phyloP scores from a whole-genome alignment of 2,888 invertebrate genomes.

The Brachynemurus nebulosus region DNA sequence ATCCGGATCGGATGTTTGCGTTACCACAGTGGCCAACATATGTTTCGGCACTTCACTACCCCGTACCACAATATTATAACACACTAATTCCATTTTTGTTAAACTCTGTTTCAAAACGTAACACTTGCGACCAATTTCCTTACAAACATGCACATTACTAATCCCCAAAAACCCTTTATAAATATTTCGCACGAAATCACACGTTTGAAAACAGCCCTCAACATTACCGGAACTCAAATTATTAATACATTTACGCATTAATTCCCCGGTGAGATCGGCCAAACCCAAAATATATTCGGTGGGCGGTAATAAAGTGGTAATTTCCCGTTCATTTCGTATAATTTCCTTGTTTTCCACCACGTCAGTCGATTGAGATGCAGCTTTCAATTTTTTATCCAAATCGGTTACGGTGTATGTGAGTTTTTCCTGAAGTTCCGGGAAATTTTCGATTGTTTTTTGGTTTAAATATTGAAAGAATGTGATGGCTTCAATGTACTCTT shows the following conservation, averaged over 20 bases:
- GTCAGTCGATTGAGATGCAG: background rate
- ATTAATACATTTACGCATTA: slow-evolving; percentile 81
- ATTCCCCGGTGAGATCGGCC: slow-evolving; percentile 77
- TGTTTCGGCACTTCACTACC: slow-evolving; percentile 67
- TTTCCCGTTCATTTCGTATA: slow-evolving; percentile 13
- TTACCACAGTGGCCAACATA: slow-evolving; percentile 43
- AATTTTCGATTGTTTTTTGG: slow-evolving; percentile 42
- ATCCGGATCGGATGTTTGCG: slow-evolving; percentile 26
- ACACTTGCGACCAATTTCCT: slow-evolving; percentile 58
- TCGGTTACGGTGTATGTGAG: slow-evolving; percentile 31
- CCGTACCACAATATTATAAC: slow-evolving; percentile 64
- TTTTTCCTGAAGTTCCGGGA: slow-evolving; percentile 40
- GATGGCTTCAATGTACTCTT: slow-evolving; percentile 79
- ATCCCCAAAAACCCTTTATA: slow-evolving; percentile 46
- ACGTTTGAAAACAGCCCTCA: slow-evolving; percentile 53
- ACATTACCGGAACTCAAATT: slow-evolving; percentile 63
- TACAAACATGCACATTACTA: slow-evolving; percentile 33
- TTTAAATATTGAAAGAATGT: slow-evolving; percentile 61
- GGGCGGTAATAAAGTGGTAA: slow-evolving; percentile 29
- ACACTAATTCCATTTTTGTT: slow-evolving; percentile 69
- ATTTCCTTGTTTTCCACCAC: slow-evolving; percentile 14
- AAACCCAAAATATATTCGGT: slow-evolving; percentile 60
- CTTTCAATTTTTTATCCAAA: slow-evolving; percentile 12
- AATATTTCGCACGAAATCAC: slow-evolving; percentile 54
- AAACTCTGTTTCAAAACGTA: slow-evolving; percentile 59